Evolutionary conservation across 2,888 invertebrate genomes (phyloP), one percentile per base, ranked within the genome.

Genomic region (Torymus aiolomorphi): DNA sequence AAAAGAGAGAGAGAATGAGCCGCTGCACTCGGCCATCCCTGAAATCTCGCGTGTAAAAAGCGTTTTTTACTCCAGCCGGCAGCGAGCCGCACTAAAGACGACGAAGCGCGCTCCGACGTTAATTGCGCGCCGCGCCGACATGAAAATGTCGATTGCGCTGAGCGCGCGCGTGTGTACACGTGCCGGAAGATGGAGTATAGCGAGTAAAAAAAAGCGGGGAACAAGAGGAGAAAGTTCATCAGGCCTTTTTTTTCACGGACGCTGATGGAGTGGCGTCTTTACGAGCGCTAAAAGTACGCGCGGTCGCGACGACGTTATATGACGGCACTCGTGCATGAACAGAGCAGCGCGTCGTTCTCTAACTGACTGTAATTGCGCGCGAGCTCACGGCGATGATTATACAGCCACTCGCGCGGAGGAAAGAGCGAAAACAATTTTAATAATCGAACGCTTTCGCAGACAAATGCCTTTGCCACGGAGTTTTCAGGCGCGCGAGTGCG

Each of bases 41-140:
- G 72, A 80, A 80, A 80, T 80, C 72, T 76, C 71, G 76, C 80
- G 80, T 76, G 72, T 76, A 76, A 76, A 76, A 51, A 67, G 67
- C 67, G 14, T 62, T 80, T 80, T 80, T 80, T 59, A 74, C 73
- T 71, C 42, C 11, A 16, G 2, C 0, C 1, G 59, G 18, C 16
- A 5, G 16, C 56, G 20, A 56, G 16, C 24, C 14, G 24, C 54
- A 59, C 59, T 78, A 66, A 66, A 72, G 57, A 74, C 63, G 42
- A 42, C 49, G 65, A 65, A 56, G 78, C 16, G 61, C 10, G 18
- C 59, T 65, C 71, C 65, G 69, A 75, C 70, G 75, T 75, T 79
- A 79, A 79, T 79, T 79, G 79, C 62, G 61, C 14, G 56, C 14
- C 16, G 20, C 49, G 42, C 18, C 65, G 31, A 61, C 65, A 16